Evolutionary conservation across 2,797 vertebrate species (phyloP).

Genomic region (Phoxinus dragarum): DNA sequence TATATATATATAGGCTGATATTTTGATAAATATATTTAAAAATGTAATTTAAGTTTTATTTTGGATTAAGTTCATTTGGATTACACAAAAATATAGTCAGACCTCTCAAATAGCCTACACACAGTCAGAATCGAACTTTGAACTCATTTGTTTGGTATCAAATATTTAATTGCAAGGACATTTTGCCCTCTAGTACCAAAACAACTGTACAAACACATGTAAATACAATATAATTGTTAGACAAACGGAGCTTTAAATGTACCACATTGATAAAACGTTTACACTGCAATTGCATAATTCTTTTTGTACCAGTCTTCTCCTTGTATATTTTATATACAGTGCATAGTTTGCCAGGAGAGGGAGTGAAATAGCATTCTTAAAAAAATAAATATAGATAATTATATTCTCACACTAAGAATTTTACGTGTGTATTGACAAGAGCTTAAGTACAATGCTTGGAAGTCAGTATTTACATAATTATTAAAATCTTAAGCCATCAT

Average conservation of each 20-base stretch:
- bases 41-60: too few relatives aligned
- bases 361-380: constrained; percentile 9
- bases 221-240: constrained; percentile 34
- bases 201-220: constrained; percentile 46
- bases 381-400: constrained; percentile 33
- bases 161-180: constrained; percentile 53
- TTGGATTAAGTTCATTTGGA: too few relatives aligned
- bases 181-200: constrained; percentile 48
- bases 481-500: not conserved
- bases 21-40: too few relatives aligned
- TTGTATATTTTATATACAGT: not conserved
- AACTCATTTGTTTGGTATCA: constrained; percentile 28
- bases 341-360: constrained; percentile 14
- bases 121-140: not conserved
- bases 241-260: not conserved
- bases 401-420: not conserved
- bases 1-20: too few relatives aligned
- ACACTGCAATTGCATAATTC: constrained; percentile 3
- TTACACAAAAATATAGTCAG: too few relatives aligned
- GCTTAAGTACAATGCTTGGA: constrained; percentile 9
- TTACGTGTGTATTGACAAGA: not conserved
- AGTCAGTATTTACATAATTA: not conserved
- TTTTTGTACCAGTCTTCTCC: not conserved
- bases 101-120: too few relatives aligned
- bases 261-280: not conserved